Evolutionary conservation across 2,888 invertebrate species (phyloP), one percentile per base, ranked within the genome.

Genomic region (Galeopsomyia nigrocyanea): DNA sequence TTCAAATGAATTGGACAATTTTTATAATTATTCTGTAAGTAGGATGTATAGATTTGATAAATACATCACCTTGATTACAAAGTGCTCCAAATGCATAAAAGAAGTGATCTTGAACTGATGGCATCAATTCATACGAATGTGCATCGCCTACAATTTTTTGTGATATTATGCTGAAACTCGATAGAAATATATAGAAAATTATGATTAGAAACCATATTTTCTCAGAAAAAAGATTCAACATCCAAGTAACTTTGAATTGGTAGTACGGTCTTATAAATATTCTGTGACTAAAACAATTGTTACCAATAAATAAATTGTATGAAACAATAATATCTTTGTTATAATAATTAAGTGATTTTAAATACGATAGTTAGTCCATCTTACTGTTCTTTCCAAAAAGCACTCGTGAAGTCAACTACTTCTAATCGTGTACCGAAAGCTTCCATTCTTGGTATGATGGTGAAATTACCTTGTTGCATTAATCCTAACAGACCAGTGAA

Each of bases 31-130:
- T 39, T 39, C 1, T 39, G 7, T 39, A 39, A 1, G 13, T 39
- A n/a, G n/a, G n/a, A 39, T 39, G 1, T 39, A 39, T 39, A 39
- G 7, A 39, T 39, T 10, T 39, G 16, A 61, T 14, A 0, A 26
- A 51, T 17, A 19, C 16, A 65, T 68, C 67, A 78, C 81, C 73
- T 72, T 81, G 81, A 21, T 68, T 72, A 21, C 79, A 80, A 26
- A 80, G 60, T 31, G 71, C 70, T n/a, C 75, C 76, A 21, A 79
- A 79, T 13, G 65, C 77, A 75, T 79, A 77, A 57, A 81, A 80
- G 0, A 80, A 58, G 14, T 78, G 76, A 50, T 79, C 81, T 0
- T 17, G 1, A 16, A n/a, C 73, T 49, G 61, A 16, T 17, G n/a
- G 26, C 16, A 55, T 56, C 39, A 39, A 19, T n/a, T 62, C n/a